Conservation (phyloP, 2,797 vertebrate genomes). For the Chrysolophus pictus region DNA sequence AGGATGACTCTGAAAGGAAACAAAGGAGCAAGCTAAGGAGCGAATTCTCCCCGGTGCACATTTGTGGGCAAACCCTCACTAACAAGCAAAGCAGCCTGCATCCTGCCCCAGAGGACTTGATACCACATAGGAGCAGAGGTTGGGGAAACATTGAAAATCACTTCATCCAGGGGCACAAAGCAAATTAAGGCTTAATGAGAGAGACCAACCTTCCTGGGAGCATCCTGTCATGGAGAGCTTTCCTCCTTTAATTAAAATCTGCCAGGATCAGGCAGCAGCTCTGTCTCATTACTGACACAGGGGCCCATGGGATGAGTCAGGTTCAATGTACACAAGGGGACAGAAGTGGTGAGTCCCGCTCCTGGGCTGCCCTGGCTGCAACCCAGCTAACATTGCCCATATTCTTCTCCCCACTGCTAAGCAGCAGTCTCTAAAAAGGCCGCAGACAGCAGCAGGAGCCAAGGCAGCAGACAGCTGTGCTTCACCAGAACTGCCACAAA, state of each 20-base stretch:
- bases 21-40: background rate
- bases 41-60: accelerated
- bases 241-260: background rate
- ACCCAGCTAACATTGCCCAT: too few relatives aligned
- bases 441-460: background rate
- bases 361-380: accelerated
- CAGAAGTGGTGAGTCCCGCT: background rate
- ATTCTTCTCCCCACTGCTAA: background rate
- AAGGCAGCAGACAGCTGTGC: background rate
- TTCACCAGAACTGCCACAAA: background rate
- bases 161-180: background rate
- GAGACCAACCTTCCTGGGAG: background rate
- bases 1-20: slow-evolving; percentile 24
- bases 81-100: background rate
- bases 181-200: background rate
- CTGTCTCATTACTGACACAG: background rate
- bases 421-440: background rate
- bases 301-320: accelerated
- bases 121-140: background rate
- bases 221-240: background rate
- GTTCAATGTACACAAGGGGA: background rate
- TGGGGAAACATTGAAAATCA: background rate
- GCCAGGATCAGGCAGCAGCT: background rate
- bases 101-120: background rate
- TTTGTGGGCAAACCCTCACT: background rate